Conservation (phyloP, 2,113 vertebrate species). For the Dolichotis patagonum region DNA sequence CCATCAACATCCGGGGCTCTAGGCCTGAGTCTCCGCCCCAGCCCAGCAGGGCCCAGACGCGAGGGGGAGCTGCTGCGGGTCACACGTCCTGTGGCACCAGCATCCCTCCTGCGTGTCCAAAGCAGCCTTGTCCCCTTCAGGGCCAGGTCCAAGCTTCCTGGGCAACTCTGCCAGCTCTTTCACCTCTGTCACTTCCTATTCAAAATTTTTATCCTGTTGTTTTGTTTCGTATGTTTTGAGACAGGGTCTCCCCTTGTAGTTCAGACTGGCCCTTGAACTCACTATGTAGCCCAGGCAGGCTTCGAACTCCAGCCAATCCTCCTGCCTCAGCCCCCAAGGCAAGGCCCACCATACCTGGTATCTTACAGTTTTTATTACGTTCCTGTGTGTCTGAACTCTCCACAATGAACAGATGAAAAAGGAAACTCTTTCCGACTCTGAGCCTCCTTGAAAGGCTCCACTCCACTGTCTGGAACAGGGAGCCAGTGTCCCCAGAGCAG, state of each 20-base stretch:
- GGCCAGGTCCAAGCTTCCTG: too few relatives aligned
- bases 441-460: not conserved
- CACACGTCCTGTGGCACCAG: too few relatives aligned
- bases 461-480: not conserved
- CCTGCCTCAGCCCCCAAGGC: not conserved
- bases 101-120: not conserved
- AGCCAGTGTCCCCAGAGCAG: fast-evolving
- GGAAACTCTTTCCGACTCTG: not conserved
- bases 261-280: not conserved
- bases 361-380: not conserved
- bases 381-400: not conserved
- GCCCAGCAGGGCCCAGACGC: too few relatives aligned
- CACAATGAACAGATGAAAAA: not conserved
- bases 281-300: not conserved
- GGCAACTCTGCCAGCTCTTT: not conserved
- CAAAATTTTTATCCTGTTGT: not conserved
- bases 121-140: not conserved
- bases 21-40: not conserved
- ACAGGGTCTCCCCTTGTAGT: not conserved
- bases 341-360: not conserved
- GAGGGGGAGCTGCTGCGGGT: too few relatives aligned
- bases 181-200: too few relatives aligned
- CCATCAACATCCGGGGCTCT: not conserved
- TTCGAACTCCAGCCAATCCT: not conserved
- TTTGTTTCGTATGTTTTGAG: not conserved